A percentile compares a stretch with the other conserved stretches of the same genome.
These are phyloP conservation scores for Hozukius guyotensis DNA, from an alignment of 2,797 vertebrate species.

Conservation along the genomic window DNA sequence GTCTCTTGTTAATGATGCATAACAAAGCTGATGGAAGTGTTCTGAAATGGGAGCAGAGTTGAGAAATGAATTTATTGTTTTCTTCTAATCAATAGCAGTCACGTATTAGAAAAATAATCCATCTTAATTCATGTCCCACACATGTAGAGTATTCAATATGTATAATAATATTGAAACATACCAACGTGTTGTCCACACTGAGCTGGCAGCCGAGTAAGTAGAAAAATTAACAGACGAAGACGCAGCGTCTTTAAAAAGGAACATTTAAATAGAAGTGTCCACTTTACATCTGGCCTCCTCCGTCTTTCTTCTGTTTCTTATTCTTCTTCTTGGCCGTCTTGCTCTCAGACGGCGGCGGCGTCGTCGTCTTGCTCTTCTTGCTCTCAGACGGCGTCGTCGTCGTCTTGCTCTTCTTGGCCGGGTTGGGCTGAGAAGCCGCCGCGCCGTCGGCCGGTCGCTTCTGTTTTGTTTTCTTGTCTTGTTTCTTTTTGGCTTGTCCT, in stretches of 20 bases:
- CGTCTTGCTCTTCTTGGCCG: conserved; percentile 82
- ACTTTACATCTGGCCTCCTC: conserved; percentile 29
- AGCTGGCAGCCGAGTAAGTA: neutral
- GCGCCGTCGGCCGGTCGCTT: conserved; percentile 37
- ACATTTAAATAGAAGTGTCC: conserved; percentile 43
- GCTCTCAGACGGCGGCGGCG: conserved; percentile 23
- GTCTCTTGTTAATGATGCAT: neutral
- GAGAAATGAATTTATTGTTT: conserved; percentile 36
- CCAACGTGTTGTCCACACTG: neutral
- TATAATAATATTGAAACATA: conserved; percentile 1
- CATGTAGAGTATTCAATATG: neutral
- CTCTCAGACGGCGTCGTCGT: conserved; percentile 28
- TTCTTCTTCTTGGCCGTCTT: conserved; percentile 34
- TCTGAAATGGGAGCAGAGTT: neutral
- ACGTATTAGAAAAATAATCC: conserved; percentile 42
- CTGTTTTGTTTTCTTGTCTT: conserved; percentile 73
- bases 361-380: conserved; percentile 79
- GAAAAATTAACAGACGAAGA: neutral
- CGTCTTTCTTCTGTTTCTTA: conserved; percentile 72
- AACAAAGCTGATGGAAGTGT: neutral
- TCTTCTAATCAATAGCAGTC: conserved; percentile 19
- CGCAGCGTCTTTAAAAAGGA: conserved; percentile 13
- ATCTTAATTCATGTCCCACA: neutral
- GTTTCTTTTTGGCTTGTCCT: conserved; percentile 70
- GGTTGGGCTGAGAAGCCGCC: conserved; percentile 38